These are phyloP conservation scores for Imbricaverruca yamaguchii DNA, from an alignment of 2,888 invertebrate species.

Conservation along the genomic window DNA sequence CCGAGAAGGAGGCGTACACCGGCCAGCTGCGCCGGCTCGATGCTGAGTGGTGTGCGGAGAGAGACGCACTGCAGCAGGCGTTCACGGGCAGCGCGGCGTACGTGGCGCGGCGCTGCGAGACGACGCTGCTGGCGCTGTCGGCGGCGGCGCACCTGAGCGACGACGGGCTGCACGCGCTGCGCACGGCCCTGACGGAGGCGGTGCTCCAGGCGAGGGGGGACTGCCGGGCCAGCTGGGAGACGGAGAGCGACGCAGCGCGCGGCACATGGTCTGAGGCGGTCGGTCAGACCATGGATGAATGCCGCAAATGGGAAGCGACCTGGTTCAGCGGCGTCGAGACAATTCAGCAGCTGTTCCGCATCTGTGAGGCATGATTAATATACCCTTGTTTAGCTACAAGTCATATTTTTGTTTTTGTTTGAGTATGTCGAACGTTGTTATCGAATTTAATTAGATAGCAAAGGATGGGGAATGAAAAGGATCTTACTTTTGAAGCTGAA, in stretches of 20 bases:
- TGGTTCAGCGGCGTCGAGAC: slow-evolving; percentile 3
- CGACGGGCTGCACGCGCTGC: neutral
- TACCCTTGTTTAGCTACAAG: too few relatives aligned
- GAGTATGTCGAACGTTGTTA: too few relatives aligned
- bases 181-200: neutral
- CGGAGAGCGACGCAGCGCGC: neutral
- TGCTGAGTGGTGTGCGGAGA: neutral
- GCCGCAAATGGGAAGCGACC: neutral
- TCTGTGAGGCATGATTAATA: neutral
- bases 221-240: neutral
- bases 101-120: neutral
- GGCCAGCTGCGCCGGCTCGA: neutral
- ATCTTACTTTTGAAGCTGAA: too few relatives aligned
- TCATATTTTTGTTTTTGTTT: too few relatives aligned
- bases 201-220: neutral
- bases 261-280: neutral
- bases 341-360: neutral
- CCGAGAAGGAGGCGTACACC: neutral
- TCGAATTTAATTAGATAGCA: too few relatives aligned
- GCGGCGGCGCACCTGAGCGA: neutral
- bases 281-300: too few relatives aligned
- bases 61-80: neutral
- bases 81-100: neutral
- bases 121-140: neutral
- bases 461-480: too few relatives aligned